Evolutionary conservation across 2,797 vertebrate genomes (phyloP).

Genomic region (Picus viridis): DNA sequence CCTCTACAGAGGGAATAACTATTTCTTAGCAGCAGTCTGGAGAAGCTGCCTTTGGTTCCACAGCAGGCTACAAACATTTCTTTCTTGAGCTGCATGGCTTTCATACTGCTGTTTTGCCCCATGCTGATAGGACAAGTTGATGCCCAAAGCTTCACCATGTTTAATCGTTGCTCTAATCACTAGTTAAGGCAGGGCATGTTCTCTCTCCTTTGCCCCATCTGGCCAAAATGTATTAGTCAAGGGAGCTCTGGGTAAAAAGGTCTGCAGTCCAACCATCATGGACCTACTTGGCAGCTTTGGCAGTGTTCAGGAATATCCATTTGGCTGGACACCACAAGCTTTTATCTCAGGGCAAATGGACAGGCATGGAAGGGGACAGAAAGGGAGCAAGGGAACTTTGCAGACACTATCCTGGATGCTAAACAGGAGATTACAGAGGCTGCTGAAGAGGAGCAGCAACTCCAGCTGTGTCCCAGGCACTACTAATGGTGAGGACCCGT

Average conservation of each 20-base stretch:
- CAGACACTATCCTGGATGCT: constrained; percentile 47
- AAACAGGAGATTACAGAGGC: neutral
- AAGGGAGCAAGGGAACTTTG: constrained; percentile 11
- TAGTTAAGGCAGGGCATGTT: neutral
- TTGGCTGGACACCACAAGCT: constrained; percentile 12
- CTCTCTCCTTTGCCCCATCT: neutral
- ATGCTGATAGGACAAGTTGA: constrained; percentile 9
- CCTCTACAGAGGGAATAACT: neutral
- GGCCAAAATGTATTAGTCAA: neutral
- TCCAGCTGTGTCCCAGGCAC: constrained; percentile 77
- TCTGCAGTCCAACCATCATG: accelerated
- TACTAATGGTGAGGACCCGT: neutral
- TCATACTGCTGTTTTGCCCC: constrained; percentile 1
- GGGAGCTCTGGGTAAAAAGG: neutral
- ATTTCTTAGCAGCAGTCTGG: neutral
- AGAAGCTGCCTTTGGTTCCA: constrained; percentile 1
- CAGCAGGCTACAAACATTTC: neutral
- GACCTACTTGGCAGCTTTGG: neutral
- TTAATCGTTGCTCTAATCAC: neutral
- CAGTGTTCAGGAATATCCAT: neutral
- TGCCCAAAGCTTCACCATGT: neutral
- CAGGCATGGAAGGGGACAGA: neutral
- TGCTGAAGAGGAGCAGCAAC: constrained; percentile 66
- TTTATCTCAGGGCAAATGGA: neutral
- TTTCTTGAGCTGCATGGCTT: neutral